Evolutionary conservation across 2,797 vertebrate genomes (phyloP), one percentile per base, ranked within the genome.

Genomic region (Myotis findleyi): DNA sequence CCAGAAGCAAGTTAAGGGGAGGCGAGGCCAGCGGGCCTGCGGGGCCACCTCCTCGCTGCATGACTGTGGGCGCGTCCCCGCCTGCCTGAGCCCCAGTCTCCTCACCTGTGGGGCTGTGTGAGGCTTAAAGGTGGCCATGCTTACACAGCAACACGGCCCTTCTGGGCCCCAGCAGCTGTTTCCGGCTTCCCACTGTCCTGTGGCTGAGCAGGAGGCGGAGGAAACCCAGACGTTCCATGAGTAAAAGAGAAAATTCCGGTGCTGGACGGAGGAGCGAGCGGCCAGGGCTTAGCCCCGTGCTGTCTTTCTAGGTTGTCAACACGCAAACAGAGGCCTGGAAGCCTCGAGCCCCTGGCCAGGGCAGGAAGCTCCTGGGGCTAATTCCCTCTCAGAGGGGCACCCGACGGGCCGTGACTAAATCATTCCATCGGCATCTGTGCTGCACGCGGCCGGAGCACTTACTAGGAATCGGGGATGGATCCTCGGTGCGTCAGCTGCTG

Each of bases 391-490:
- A 3, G 21, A 80, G 90, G 77, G 66, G 64, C 3, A 5, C 36
- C 27, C 1, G 14, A 47, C 8, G 20, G 20, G 82, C n/a, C 2
- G 0, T 6, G 75, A 44, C 44, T 92, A 85, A 88, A 16, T 94
- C 96, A n/a, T 96, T 89, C 92, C 96, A 85, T 73, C 89, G 97
- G 95, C 98, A 98, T 97, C 66, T 47, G 87, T 41, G 85, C 95
- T 93, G 95, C 94, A 95, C 75, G 17, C 12, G 38, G 93, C 23
- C 2, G 3, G 53, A 95, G 96, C 95, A 33, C 76, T 97, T 91
- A 97, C 95, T 92, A 96, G 93, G 96, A 97, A 97, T 81, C 27
- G 6, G 55, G 75, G 93, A 83, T 68, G 94, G 94, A 92, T 72
- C 68, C 55, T 3, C 33, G 30, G 27, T 72, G 36, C 27, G 83